These are phyloP conservation scores for Drosophila trapezifrons DNA, from an alignment of 1,140 invertebrate species.

Conservation along the genomic window DNA sequence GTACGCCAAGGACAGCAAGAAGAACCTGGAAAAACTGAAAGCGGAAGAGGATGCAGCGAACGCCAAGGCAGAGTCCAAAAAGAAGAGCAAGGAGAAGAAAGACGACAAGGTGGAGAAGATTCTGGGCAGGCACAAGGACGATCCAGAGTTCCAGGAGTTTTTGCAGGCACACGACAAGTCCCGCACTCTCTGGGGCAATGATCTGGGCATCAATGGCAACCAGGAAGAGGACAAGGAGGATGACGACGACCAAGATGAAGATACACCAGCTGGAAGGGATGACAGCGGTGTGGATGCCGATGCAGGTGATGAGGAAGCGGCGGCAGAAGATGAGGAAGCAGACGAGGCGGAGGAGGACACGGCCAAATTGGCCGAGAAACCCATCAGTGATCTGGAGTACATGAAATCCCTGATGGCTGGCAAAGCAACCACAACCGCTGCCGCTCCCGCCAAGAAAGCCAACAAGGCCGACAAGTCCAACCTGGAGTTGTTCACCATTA, in stretches of 20 bases:
- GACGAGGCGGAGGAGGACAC: slow-evolving; percentile 69
- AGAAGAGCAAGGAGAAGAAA: slow-evolving; percentile 65
- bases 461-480: slow-evolving; percentile 57
- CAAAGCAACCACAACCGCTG: slow-evolving; percentile 79
- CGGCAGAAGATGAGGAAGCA: slow-evolving; percentile 47
- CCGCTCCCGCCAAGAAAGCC: slow-evolving; percentile 12
- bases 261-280: slow-evolving; percentile 14
- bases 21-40: slow-evolving; percentile 85
- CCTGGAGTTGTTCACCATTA: slow-evolving; percentile 86
- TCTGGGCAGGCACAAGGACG: slow-evolving; percentile 91
- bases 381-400: slow-evolving; percentile 91
- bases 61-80: slow-evolving; percentile 38
- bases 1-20: slow-evolving; percentile 89
- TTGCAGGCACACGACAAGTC: slow-evolving; percentile 90
- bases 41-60: slow-evolving; percentile 53
- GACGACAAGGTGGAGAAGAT: slow-evolving; percentile 86
- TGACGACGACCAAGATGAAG: slow-evolving; percentile 77
- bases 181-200: slow-evolving; percentile 90
- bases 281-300: slow-evolving; percentile 71
- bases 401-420: slow-evolving; percentile 86
- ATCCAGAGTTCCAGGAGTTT: slow-evolving; percentile 95
- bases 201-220: slow-evolving; percentile 84
- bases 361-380: slow-evolving; percentile 86
- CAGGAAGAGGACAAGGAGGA: slow-evolving; percentile 76
- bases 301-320: slow-evolving; percentile 35